phyloP scores from a whole-genome alignment of 1,140 invertebrate species.

The Agrypnia vestita region DNA sequence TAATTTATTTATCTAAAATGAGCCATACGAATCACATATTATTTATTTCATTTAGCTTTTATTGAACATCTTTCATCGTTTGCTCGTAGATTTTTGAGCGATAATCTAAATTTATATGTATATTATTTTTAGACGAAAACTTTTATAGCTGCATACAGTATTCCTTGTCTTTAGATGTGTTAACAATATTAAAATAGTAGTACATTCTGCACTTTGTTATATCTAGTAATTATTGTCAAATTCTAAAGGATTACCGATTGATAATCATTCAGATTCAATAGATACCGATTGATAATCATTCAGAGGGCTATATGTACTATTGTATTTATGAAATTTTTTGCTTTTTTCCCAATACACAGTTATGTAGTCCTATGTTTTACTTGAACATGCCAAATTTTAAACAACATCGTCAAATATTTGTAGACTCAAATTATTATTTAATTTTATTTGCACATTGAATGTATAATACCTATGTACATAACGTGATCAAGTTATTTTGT shows the following conservation, averaged over 20 bases:
- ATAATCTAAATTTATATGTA: not conserved
- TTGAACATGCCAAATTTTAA: constrained; percentile 3
- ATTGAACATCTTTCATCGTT: constrained; percentile 14
- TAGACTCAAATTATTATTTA: constrained; percentile 18
- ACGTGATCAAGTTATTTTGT: constrained; percentile 35
- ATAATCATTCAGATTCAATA: too few relatives aligned
- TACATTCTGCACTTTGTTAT: not conserved
- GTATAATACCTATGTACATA: constrained; percentile 39
- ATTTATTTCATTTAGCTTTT: constrained; percentile 42
- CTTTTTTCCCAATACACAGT: constrained; percentile 2
- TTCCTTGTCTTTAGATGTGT: constrained; percentile 23
- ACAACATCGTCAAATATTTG: not conserved
- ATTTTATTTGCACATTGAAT: constrained; percentile 24
- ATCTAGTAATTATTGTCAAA: too few relatives aligned
- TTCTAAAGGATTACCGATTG: too few relatives aligned
- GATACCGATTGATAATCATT: too few relatives aligned
- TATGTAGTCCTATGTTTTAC: not conserved
- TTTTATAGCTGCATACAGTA: constrained; percentile 23
- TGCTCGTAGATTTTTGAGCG: not conserved
- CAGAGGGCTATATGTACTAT: not conserved
- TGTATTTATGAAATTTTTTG: not conserved
- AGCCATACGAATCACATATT: constrained; percentile 23
- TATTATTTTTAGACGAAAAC: not conserved
- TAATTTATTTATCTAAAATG: not conserved
- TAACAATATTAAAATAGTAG: constrained; percentile 13